Conservation (phyloP, 2,113 vertebrate species). For the Triplophysa siluroides region DNA sequence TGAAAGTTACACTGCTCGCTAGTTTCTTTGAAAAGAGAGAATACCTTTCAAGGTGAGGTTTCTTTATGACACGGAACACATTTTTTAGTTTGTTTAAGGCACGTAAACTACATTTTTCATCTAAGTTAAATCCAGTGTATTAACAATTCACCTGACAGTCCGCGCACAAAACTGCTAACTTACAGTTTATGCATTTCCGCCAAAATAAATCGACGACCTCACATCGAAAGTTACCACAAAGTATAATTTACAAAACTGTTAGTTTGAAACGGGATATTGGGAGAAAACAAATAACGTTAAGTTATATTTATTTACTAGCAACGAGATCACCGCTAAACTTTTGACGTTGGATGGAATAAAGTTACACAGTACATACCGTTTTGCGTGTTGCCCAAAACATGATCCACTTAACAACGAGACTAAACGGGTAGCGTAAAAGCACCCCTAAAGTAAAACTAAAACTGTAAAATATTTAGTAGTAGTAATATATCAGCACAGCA, state of each 20-base stretch:
- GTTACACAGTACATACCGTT: too few species aligned
- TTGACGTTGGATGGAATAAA: background rate
- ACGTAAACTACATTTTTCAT: background rate
- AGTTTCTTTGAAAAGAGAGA: background rate
- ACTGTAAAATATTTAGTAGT: background rate
- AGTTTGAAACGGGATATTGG: background rate
- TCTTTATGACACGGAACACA: background rate
- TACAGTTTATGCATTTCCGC: background rate
- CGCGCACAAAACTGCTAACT: background rate
- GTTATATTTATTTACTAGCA: background rate
- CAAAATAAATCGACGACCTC: background rate
- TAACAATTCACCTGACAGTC: background rate
- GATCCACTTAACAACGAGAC: background rate
- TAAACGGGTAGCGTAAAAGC: background rate
- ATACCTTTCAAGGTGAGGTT: background rate
- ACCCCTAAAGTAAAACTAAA: background rate
- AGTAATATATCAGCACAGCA: background rate
- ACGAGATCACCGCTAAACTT: background rate
- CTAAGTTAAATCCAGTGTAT: background rate
- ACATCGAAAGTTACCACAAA: background rate
- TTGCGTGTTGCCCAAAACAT: background rate
- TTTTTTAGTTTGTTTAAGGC: background rate
- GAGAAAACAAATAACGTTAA: background rate
- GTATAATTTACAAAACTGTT: background rate
- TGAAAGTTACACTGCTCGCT: slow-evolving; percentile 9